Base-by-base conservation (phyloP, 2,888 invertebrate species). In the Ligdia adustata region DNA sequence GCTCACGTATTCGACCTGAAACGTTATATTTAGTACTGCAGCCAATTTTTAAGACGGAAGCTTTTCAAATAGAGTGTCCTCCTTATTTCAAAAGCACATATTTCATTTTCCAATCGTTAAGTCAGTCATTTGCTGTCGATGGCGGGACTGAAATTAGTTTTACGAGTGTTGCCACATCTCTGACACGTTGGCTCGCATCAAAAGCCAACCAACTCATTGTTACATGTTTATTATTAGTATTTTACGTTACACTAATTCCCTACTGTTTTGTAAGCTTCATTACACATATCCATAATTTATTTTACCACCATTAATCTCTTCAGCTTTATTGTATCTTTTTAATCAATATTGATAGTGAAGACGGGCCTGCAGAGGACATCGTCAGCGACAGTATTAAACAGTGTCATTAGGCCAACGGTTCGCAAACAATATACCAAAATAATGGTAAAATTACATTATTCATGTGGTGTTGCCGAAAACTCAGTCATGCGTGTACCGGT, bases 221-320 rank as follows among this genome's bases (percentile, higher is more conserved):
- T 87, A 81, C 79, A 65, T 74, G 79, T 81, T 76, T 88, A 86
- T 87, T 86, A 86, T 85, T 88, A 84, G 82, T 84, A 67, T 76
- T 77, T 78, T 76, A 79, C 77, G 69, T 75, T 78, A 78, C 70
- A 66, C 65, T 72, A 61, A 63, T 82, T 85, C 79, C 59, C 54
- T 64, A 55, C 59, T 68, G 67, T 67, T 74, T 71, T 63, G 69
- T 69, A 72, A 71, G 48, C 61, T 51, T 67, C 71, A 73, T 74
- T 66, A 67, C 64, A 64, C 60, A 66, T 43, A 40, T 40, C 52
- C 46, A 52, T 62, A 59, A 61, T 61, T 61, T 46, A 63, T 66
- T 64, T 68, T 62, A 55, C 39, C 11, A 4, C 29, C 60, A 62
- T 64, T 59, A 64, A 60, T 66, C 58, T 64, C 41, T 20, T 15